Base-by-base conservation (phyloP, 2,797 vertebrate genomes). In the Rhadinocentrus ornatus region DNA sequence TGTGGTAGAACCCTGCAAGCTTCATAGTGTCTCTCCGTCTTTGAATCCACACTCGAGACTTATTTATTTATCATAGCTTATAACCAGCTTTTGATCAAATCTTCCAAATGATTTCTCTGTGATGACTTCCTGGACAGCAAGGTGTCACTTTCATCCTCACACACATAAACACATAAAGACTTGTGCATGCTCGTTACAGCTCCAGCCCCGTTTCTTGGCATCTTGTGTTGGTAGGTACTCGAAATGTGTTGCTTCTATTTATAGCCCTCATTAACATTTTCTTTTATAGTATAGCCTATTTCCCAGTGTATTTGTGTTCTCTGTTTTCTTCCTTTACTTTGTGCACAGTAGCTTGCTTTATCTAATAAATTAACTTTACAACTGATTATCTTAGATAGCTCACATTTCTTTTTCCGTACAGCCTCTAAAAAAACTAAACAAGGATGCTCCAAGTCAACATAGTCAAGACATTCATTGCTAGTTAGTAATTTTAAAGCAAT, bases 241-340 rank as follows among this genome's bases (percentile, higher is more conserved):
- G 60, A 85, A 75, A 6, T 15, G 15, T 46, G 55, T 66, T 61
- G 13, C 48, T 32, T 83, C 77, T 82, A 86, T 84, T 82, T 87
- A 81, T 71, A 81, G 62, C 7, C 26, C 67, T 89, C 60, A 74
- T 84, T 77, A 76, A 75, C 39, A 50, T 18, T 26, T 62, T 67
- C 48, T 80, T 62, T 71, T 69, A 71, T 29, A 46, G 15, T 64
- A 71, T 10, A 58, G 37, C 50, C 61, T 60, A 18, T 69, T 69
- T 78, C 48, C 56, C 16, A 3, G 24, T 54, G 55, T 55, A 29
- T 56, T 50, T 66, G 44, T 62, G 29, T 4, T 37, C 34, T 66
- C 66, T 82, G 41, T 65, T 68, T 71, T 50, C 39, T 64, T 20
- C 58, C 26, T 69, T 63, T 58, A 69, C 56, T 73, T 75, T 67